A percentile compares a stretch with the other conserved stretches of the same genome.
phyloP scores from a whole-genome alignment of 1,140 invertebrate genomes.

The Sinonovacula constricta region DNA sequence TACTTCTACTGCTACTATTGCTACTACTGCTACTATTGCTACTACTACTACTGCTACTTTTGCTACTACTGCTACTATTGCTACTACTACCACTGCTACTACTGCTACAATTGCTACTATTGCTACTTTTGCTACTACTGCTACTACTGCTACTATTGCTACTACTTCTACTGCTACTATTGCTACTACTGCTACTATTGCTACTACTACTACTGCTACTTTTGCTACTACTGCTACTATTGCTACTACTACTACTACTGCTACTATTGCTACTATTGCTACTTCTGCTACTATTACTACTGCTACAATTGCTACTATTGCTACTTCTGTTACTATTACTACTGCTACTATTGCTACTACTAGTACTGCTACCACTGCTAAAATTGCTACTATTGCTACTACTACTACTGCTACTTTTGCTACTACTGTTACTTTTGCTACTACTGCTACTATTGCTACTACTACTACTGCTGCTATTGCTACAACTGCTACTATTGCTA shows the following conservation, averaged over 20 bases:
- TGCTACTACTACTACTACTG: conserved; percentile 29
- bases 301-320: conserved; percentile 29
- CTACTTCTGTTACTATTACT: conserved; percentile 31
- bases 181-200: conserved; percentile 5
- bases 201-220: conserved; percentile 26
- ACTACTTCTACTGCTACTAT: conserved; percentile 20
- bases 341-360: conserved; percentile 33
- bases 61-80: not conserved
- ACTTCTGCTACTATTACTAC: conserved; percentile 29
- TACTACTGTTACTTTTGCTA: conserved; percentile 13
- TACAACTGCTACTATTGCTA: conserved; percentile 31
- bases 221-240: conserved; percentile 7
- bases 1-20: conserved; percentile 27
- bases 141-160: conserved; percentile 47
- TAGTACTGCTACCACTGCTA: conserved; percentile 20
- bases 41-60: conserved; percentile 21
- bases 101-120: conserved; percentile 46
- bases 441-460: conserved; percentile 24
- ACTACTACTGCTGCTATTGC: conserved; percentile 11
- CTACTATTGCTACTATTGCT: conserved; percentile 14
- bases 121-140: conserved; percentile 52
- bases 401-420: not conserved
- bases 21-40: conserved; percentile 12
- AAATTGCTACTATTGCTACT: conserved; percentile 18
- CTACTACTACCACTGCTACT: conserved; percentile 1